Evolutionary conservation across 2,797 vertebrate genomes (phyloP).

Genomic region (Characodon lateralis): DNA sequence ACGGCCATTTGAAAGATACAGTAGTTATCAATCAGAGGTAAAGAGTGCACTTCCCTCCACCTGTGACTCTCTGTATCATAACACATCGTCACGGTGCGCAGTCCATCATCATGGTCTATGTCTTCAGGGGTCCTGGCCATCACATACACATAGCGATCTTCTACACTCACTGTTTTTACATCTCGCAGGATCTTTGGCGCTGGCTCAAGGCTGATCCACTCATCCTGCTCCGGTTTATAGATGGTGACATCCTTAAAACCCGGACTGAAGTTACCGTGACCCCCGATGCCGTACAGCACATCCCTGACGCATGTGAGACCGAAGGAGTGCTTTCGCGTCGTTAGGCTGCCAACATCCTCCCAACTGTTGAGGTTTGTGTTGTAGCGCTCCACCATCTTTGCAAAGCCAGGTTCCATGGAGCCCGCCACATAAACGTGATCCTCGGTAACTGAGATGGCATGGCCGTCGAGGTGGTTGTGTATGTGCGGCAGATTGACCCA

Average conservation of each 20-base stretch:
- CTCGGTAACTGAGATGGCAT: conserved; percentile 86
- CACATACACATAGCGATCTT: conserved; percentile 88
- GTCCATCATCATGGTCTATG: conserved; percentile 86
- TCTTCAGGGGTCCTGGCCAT: conserved; percentile 90
- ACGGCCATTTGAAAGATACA: conserved; percentile 91
- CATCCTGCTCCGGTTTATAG: conserved; percentile 87
- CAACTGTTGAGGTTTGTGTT: conserved; percentile 88
- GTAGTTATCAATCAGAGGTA: conserved; percentile 91
- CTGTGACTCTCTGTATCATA: conserved; percentile 88
- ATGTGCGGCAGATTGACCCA: conserved; percentile 94
- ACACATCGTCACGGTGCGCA: conserved; percentile 86
- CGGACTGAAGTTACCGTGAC: conserved; percentile 92
- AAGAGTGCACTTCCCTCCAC: conserved; percentile 90
- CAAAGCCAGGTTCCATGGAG: conserved; percentile 92
- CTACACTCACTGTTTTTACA: conserved; percentile 88
- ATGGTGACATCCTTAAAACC: conserved; percentile 92
- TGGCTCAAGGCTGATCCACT: conserved; percentile 88
- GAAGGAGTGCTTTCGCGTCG: conserved; percentile 91
- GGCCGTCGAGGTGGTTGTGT: conserved; percentile 92
- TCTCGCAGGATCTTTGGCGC: conserved; percentile 92
- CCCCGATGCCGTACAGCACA: conserved; percentile 89
- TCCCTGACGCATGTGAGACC: conserved; percentile 86
- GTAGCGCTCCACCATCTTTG: conserved; percentile 90
- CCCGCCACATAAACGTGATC: conserved; percentile 90
- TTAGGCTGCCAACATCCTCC: conserved; percentile 89